phyloP scores from a whole-genome alignment of 2,797 vertebrate genomes.

The Acridotheres tristis region DNA sequence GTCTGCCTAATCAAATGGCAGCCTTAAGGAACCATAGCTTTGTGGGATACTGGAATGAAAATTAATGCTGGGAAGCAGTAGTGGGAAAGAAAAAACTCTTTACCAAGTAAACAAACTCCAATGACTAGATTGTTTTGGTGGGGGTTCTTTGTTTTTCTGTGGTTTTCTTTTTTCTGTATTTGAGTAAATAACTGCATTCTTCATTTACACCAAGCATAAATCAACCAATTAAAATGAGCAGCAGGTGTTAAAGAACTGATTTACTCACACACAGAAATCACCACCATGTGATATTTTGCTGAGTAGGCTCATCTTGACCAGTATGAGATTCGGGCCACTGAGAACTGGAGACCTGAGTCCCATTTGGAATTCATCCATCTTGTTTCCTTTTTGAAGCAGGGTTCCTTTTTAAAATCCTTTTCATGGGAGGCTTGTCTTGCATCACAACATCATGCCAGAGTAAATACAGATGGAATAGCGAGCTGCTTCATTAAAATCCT shows the following conservation, averaged over 20 bases:
- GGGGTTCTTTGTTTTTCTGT: background rate
- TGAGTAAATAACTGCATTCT: background rate
- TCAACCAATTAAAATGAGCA: background rate
- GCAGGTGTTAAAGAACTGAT: background rate
- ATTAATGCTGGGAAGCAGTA: background rate
- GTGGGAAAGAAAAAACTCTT: background rate
- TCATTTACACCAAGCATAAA: background rate
- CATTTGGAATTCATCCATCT: background rate
- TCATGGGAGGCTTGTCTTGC: background rate
- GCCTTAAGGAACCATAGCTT: background rate
- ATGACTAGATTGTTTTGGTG: background rate
- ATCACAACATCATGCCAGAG: background rate
- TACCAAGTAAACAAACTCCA: background rate
- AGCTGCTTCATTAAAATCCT: conserved; percentile 42
- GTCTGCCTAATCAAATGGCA: background rate
- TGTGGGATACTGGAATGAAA: background rate
- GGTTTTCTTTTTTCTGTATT: background rate
- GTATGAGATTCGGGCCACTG: background rate
- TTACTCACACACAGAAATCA: background rate
- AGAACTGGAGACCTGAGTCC: background rate
- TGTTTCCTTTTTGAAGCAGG: background rate
- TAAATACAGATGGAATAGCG: conserved; percentile 40
- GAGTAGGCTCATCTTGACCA: background rate
- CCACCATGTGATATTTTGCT: background rate
- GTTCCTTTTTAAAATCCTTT: background rate